A percentile compares a stretch with the other conserved stretches of the same genome.
These are phyloP conservation scores for Coptotermes formosanus DNA, from an alignment of 1,140 invertebrate genomes.

Conservation along the genomic window DNA sequence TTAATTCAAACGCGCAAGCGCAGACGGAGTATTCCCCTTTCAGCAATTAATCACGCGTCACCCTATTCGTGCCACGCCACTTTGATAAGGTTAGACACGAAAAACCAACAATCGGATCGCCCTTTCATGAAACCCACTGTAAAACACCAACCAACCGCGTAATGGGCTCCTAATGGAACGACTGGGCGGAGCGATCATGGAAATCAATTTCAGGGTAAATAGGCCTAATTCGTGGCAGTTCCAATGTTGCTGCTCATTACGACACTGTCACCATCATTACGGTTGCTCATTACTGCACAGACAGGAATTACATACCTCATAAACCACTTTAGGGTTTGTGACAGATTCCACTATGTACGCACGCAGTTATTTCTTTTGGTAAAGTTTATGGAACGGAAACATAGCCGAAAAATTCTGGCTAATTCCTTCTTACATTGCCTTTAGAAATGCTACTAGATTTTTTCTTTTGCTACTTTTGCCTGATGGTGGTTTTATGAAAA, in stretches of 20 bases:
- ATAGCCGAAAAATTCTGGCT: no score
- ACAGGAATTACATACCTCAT: not conserved
- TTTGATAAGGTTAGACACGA: conserved; percentile 15
- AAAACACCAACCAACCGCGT: conserved; percentile 7
- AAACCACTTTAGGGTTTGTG: not conserved
- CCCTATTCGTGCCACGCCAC: not conserved
- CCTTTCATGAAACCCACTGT: conserved; percentile 15
- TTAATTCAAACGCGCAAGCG: not conserved
- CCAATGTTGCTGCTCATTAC: not conserved
- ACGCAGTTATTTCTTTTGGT: no score
- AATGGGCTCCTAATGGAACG: not conserved
- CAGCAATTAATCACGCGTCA: not conserved
- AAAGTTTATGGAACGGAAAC: no score
- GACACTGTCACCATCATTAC: not conserved
- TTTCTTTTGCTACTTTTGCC: no score
- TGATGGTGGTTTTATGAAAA: no score
- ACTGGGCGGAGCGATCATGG: not conserved
- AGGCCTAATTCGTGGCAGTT: not conserved
- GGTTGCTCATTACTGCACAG: not conserved
- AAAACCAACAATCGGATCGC: conserved; percentile 2
- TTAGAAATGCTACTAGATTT: no score
- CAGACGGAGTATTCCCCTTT: not conserved
- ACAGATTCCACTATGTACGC: no score
- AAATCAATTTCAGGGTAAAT: conserved; percentile 17
- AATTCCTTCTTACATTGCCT: no score